A percentile compares a stretch with the other conserved stretches of the same genome.
phyloP scores from a whole-genome alignment of 2,888 invertebrate species.

The Spodoptera picta region DNA sequence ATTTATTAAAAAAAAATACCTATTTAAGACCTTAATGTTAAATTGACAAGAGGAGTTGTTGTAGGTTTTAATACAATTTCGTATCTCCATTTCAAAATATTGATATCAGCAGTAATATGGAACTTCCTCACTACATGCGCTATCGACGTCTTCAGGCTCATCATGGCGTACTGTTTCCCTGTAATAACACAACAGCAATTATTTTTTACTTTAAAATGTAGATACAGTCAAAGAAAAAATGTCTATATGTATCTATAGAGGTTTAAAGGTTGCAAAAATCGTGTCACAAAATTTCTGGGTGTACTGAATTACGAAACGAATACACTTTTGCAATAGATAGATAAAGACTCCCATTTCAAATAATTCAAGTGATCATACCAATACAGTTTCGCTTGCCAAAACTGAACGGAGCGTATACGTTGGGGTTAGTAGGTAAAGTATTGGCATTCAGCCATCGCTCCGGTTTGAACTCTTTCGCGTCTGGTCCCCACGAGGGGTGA shows the following conservation, averaged over 20 bases:
- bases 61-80: conserved; percentile 18
- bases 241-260: no score
- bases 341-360: no score
- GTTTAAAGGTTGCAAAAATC: no score
- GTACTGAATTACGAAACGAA: no score
- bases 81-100: conserved; percentile 1
- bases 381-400: conserved; percentile 40
- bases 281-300: no score
- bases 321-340: no score
- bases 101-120: conserved; percentile 5
- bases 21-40: conserved; percentile 7
- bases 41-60: conserved; percentile 12
- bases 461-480: conserved; percentile 68
- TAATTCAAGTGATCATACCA: not conserved
- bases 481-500: conserved; percentile 69
- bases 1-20: not conserved
- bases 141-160: conserved; percentile 31
- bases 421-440: conserved; percentile 62
- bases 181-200: conserved; percentile 4
- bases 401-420: conserved; percentile 66
- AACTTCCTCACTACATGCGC: conserved; percentile 18
- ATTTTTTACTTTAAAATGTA: no score
- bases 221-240: no score
- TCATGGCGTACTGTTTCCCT: conserved; percentile 28
- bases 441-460: conserved; percentile 70